Base-by-base conservation (phyloP, 2,797 vertebrate species). In the Trachops cirrhosus region DNA sequence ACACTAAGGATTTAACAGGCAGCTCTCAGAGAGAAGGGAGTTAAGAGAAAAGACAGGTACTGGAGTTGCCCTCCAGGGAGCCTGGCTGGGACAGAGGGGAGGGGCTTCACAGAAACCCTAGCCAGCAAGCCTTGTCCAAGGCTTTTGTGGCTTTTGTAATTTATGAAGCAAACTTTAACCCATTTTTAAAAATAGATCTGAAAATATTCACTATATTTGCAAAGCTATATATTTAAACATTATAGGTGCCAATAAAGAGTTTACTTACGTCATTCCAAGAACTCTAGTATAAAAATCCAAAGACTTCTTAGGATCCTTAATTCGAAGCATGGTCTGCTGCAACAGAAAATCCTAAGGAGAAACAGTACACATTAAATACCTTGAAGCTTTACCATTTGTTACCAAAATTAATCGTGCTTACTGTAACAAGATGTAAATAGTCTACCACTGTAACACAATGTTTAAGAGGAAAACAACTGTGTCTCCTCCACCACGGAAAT, bases 321-420 rank as follows among this genome's bases (percentile, higher is more conserved):
- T 99, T 95, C 99, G 98, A 71, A 99, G 97, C 99, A 99, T 99
- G 0, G 99, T 99, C 98, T 99, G 99, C 98, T 99, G 99, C 98
- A 99, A 99, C 95, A 99, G 98, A 95, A 99, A 99, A 96, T 99
- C 99, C 99, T 99, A 75, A 3, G 2, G 48, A 52, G 18, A 59
- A 64, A 91, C 34, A 92, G 21, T 34, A 75, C 18, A 5, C 22
- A 79, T 74, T 80, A 80, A 94, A 46, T 39, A 80, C 3, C 19
- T 90, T 92, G 62, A 77, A 77, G 15, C 64, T 79, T 52, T 44
- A 77, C 15, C 9, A 54, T 5, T 70, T 73, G 22, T 68, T 57
- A 71, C 11, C 50, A 67, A 82, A 16, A 39, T 79, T 73, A 92
- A 80, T 22, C 82, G 14, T n/a, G 59, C 52, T 70, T 77, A 57